Conservation (phyloP, 2,888 invertebrate species). For the Idaea biselata region DNA sequence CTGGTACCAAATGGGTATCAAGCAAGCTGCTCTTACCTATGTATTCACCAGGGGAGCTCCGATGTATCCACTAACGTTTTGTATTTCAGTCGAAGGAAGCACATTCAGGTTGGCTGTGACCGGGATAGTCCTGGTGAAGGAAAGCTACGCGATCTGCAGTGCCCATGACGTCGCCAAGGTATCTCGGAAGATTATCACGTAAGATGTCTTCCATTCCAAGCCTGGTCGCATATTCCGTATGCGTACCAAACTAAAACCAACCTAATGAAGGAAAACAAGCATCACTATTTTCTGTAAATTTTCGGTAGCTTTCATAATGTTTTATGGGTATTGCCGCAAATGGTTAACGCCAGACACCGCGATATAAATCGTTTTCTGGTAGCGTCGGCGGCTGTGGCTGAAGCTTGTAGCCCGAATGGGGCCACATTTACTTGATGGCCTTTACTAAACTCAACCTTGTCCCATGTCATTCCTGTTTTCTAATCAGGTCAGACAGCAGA, state of each 20-base stretch:
- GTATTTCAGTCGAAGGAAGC: constrained; percentile 34
- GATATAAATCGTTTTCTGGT: no score
- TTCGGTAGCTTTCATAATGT: no score
- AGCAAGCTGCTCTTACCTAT: neutral
- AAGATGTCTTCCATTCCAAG: constrained; percentile 15
- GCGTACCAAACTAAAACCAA: no score
- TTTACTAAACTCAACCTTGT: neutral
- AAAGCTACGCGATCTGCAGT: constrained; percentile 43
- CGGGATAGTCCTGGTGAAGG: constrained; percentile 50
- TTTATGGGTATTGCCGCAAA: no score
- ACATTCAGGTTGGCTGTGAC: constrained; percentile 43
- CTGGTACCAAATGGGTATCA: no score
- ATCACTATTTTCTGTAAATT: no score
- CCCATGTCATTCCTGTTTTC: neutral
- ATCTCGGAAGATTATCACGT: constrained; percentile 40
- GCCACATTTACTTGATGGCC: no score
- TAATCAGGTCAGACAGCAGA: constrained; percentile 37
- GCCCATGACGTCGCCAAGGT: constrained; percentile 51
- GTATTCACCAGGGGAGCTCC: neutral
- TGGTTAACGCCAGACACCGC: no score
- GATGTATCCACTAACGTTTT: neutral
- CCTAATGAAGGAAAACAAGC: no score
- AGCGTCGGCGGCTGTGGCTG: no score
- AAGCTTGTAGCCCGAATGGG: no score
- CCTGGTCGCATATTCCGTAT: neutral